These are phyloP conservation scores for Lepilemur septentrionalis DNA, from an alignment of 2,797 vertebrate species.

Conservation along the genomic window DNA sequence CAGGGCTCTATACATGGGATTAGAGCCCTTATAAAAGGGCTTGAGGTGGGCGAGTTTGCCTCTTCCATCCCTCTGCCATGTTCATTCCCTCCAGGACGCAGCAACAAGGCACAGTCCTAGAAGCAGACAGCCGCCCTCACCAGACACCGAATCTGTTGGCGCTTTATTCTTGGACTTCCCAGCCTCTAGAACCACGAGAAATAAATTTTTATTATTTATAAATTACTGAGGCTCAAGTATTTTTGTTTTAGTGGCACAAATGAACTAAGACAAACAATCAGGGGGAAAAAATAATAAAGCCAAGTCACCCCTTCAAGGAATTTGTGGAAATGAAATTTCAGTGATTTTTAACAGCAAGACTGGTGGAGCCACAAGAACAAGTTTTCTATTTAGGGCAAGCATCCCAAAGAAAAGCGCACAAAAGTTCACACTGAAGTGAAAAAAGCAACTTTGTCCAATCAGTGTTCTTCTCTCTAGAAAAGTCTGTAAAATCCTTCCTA, in stretches of 20 bases:
- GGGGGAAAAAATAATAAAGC: background rate
- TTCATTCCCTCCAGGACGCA: no score
- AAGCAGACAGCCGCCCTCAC: no score
- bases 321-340: background rate
- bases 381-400: background rate
- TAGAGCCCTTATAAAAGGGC: background rate
- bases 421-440: background rate
- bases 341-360: background rate
- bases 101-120: background rate
- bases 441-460: background rate
- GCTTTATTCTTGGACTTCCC: no score
- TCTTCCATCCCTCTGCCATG: background rate
- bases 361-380: background rate
- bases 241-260: background rate
- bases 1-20: background rate
- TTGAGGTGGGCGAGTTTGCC: no score
- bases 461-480: background rate
- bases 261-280: background rate
- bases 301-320: background rate
- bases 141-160: background rate
- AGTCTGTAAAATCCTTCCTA: background rate
- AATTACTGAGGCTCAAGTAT: background rate
- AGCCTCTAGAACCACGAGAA: background rate
- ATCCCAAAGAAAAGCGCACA: background rate
- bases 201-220: no score